phyloP scores from a whole-genome alignment of 2,113 vertebrate species.

The Colinus virginianus region DNA sequence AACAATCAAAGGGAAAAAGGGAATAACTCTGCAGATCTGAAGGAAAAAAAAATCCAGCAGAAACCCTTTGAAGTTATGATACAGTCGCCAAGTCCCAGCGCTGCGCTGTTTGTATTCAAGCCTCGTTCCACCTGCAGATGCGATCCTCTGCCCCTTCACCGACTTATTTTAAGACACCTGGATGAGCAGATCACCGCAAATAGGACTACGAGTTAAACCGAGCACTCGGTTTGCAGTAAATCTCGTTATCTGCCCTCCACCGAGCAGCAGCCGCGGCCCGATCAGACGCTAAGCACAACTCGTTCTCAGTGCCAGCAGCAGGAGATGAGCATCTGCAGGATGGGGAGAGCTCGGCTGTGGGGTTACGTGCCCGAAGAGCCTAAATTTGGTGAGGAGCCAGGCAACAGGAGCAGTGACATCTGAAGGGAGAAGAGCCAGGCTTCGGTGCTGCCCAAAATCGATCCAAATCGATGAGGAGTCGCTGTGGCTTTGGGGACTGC shows the following conservation, averaged over 20 bases:
- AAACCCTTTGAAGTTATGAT: background rate
- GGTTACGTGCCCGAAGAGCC: background rate
- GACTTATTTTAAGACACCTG: background rate
- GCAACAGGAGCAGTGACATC: background rate
- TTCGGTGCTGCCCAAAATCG: background rate
- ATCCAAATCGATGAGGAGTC: background rate
- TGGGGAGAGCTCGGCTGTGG: background rate
- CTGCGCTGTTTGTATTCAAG: background rate
- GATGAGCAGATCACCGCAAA: background rate
- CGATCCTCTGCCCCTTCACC: background rate
- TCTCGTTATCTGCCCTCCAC: background rate
- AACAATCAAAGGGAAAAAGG: background rate
- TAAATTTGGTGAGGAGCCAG: background rate
- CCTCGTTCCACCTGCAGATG: background rate
- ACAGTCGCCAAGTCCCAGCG: background rate
- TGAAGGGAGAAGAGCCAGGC: background rate
- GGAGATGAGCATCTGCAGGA: background rate
- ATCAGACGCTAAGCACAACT: background rate
- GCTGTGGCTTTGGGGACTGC: background rate
- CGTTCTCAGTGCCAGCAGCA: background rate
- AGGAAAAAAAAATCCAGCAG: background rate
- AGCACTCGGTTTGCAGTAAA: background rate
- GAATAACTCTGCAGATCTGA: background rate
- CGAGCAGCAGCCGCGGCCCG: background rate
- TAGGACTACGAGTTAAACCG: background rate